Evolutionary conservation across 2,797 vertebrate species (phyloP), one percentile per base, ranked within the genome.

Genomic region (Chelonia mydas): DNA sequence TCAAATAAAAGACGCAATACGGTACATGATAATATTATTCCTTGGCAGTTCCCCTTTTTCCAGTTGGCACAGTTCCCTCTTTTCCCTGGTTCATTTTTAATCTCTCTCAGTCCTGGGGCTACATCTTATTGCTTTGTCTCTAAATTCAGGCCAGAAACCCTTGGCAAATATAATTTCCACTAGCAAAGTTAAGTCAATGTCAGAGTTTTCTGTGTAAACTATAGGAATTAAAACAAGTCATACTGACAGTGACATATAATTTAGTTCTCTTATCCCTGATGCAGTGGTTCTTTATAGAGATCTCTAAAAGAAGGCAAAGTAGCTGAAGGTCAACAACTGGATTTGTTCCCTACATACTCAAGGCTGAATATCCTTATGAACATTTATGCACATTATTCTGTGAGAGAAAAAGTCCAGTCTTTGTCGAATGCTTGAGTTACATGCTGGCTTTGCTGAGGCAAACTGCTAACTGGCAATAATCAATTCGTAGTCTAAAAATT

Each of bases 131-230:
- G 92, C 50, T 96, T 50, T 89, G 59, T 31, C 59, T 94, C 84
- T 96, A 90, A 95, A 97, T 0, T 0, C 21, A 96, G 91, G 82
- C 83, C 61, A 90, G 93, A 97, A 94, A 50, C 28, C 81, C 89
- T 93, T 91, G 81, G 86, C 85, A 97, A 97, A 95, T 95, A 93
- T 74, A 85, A 90, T 95, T 97, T 93, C 91, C 54, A 92, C 65
- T 78, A 95, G 83, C 74, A 90, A 90, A 85, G 45, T 2, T 92
- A 84, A 98, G 82, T 92, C 81, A 84, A 83, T 85, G 68, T 96
- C 90, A 91, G 54, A 94, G 72, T 87, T 96, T 93, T 95, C 6
- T 3, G 17, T 65, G 45, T 84, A 90, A 94, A 95, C 78, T 82
- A 78, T 7, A 27, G 59, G 68, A 94, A 92, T 87, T 93, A 92